Evolutionary conservation across 2,113 vertebrate species (phyloP).

Genomic region (Cephalopterus ornatus): DNA sequence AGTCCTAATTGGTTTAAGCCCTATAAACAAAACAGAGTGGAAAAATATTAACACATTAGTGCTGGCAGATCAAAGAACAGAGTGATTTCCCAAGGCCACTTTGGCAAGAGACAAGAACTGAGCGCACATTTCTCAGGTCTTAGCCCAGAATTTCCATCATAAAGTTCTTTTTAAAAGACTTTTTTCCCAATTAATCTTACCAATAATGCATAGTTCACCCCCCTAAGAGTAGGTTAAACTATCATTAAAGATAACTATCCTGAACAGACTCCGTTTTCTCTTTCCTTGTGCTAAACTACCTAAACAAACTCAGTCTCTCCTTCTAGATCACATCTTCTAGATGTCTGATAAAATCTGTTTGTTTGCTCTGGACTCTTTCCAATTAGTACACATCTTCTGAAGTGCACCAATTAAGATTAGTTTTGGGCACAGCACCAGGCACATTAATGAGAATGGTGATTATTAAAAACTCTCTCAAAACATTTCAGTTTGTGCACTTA

Average conservation of each 20-base stretch:
- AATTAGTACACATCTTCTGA: slow-evolving; percentile 32
- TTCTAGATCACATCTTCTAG: slow-evolving; percentile 17
- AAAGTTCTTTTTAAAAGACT: neutral
- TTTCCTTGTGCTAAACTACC: neutral
- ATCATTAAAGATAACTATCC: neutral
- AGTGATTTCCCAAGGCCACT: neutral
- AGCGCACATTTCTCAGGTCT: neutral
- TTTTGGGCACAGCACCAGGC: slow-evolving; percentile 40
- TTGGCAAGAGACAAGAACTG: neutral
- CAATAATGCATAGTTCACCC: neutral
- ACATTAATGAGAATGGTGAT: slow-evolving; percentile 26
- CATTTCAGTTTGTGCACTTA: neutral
- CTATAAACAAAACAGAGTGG: slow-evolving; percentile 21
- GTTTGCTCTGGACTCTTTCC: slow-evolving; percentile 25
- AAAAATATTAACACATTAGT: slow-evolving; percentile 50
- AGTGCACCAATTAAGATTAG: slow-evolving; percentile 48
- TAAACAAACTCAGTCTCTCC: neutral
- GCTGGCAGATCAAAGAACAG: neutral
- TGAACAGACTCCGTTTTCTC: neutral
- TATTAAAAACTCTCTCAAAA: slow-evolving; percentile 14
- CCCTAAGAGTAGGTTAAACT: neutral
- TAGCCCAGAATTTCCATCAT: neutral
- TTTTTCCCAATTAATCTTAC: neutral
- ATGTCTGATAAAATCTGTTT: slow-evolving; percentile 27
- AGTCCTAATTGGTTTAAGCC: slow-evolving; percentile 45